Conservation (phyloP, 2,888 invertebrate species). For the Dorcus parallelipipedus region DNA sequence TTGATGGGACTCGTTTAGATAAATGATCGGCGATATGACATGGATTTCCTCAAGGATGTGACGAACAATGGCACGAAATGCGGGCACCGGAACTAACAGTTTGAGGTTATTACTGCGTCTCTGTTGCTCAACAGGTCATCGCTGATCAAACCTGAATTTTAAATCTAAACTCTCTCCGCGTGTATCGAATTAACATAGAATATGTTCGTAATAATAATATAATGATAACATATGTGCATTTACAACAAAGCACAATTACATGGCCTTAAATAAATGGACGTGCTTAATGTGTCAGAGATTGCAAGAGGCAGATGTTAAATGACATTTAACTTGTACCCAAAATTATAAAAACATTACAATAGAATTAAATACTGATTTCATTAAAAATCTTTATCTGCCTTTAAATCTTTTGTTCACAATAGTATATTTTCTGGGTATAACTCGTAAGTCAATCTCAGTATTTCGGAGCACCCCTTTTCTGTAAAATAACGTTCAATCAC, state of each 20-base stretch:
- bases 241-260: not conserved
- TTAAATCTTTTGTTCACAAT: too few species aligned
- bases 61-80: slow-evolving; percentile 21
- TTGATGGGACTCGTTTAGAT: not conserved
- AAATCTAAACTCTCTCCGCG: slow-evolving; percentile 11
- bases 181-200: not conserved
- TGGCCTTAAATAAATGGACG: too few species aligned
- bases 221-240: not conserved
- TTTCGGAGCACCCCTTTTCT: too few species aligned
- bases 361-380: too few species aligned
- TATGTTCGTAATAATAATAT: not conserved
- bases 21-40: slow-evolving; percentile 11
- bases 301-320: too few species aligned
- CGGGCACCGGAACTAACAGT: slow-evolving; percentile 23
- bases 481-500: too few species aligned
- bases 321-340: too few species aligned
- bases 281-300: too few species aligned
- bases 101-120: slow-evolving; percentile 17
- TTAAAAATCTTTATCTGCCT: too few species aligned
- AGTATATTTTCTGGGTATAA: too few species aligned
- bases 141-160: slow-evolving; percentile 12
- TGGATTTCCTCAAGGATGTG: slow-evolving; percentile 22
- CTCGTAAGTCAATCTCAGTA: too few species aligned
- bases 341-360: too few species aligned
- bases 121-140: slow-evolving; percentile 20